Evolutionary conservation across 2,797 vertebrate genomes (phyloP), one percentile per base, ranked within the genome.

Genomic region (Carcharodon carcharias): DNA sequence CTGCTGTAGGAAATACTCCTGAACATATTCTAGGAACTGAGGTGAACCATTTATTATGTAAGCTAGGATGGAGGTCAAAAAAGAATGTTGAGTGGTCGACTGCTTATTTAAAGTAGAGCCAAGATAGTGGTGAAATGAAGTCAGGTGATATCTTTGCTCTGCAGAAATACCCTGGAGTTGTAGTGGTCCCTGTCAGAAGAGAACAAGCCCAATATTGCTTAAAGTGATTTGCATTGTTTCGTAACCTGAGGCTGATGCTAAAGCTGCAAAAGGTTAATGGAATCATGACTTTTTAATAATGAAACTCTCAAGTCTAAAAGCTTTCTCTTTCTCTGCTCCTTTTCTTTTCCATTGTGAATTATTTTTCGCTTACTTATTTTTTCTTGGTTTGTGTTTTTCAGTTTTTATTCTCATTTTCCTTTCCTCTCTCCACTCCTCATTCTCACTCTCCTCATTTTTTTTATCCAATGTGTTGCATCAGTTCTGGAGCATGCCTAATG

Each of bases 401-500:
- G 4, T 63, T 63, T 58, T 31, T 54, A 28, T 28, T 63, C 56
- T 61, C 9, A 58, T 4, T 61, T 91, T 21, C 6, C 35, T 11
- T 65, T 65, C 21, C 16, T 23, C 7, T 40, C 18, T 63, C 16
- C 6, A 50, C 21, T 23, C 50, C 35, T 11, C 45, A 54, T 67
- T 67, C 18, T 93, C 18, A 65, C 6, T 93, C 28, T 54, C 85
- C 23, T 58, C 56, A 56, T 26, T 56, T 28, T 93, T 26, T 65
- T 40, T 65, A 9, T 58, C 85, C 31, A 18, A 58, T 58, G 7
- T 21, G 21, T 93, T 93, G 63, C 91, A 93, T 65, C 14, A 93
- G 61, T 67, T 65, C 23, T 93, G 91, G 91, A 93, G 58, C 91
- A 93, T 93, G 91, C 61, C 63, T 26, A 67, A 26, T 93, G 91